Conservation (phyloP, 2,888 invertebrate genomes). For the Selenia dentaria region DNA sequence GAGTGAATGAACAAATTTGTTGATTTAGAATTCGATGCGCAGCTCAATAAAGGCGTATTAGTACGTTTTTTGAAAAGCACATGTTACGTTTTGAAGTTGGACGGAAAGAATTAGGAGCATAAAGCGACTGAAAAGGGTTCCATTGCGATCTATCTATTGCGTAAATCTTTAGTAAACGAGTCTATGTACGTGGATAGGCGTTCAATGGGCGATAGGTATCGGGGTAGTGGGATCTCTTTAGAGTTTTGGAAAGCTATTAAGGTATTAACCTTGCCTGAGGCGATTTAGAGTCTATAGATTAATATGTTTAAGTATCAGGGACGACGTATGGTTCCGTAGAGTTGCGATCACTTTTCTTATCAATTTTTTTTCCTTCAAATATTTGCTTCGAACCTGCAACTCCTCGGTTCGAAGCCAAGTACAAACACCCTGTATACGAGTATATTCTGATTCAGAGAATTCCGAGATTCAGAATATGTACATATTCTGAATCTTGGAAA, state of each 20-base stretch:
- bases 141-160: slow-evolving; percentile 46
- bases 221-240: slow-evolving; percentile 13
- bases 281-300: not conserved
- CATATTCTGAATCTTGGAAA: too few relatives aligned
- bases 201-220: slow-evolving; percentile 37
- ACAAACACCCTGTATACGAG: too few relatives aligned
- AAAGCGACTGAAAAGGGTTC: slow-evolving; percentile 63
- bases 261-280: slow-evolving; percentile 14
- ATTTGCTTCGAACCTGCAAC: too few relatives aligned
- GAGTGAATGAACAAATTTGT: slow-evolving; percentile 7
- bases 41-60: slow-evolving; percentile 15
- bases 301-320: not conserved
- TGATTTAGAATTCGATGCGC: slow-evolving; percentile 17
- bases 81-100: slow-evolving; percentile 47
- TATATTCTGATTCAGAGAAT: too few relatives aligned
- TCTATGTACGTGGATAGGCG: slow-evolving; percentile 41
- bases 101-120: slow-evolving; percentile 55
- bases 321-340: too few relatives aligned
- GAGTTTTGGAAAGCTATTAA: slow-evolving; percentile 17
- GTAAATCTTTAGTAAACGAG: slow-evolving; percentile 42
- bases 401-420: too few relatives aligned
- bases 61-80: slow-evolving; percentile 33
- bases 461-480: too few relatives aligned
- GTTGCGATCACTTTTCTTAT: too few relatives aligned
- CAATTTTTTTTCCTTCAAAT: too few relatives aligned